Base-by-base conservation (phyloP, 2,888 invertebrate species). In the Oligia latruncula region DNA sequence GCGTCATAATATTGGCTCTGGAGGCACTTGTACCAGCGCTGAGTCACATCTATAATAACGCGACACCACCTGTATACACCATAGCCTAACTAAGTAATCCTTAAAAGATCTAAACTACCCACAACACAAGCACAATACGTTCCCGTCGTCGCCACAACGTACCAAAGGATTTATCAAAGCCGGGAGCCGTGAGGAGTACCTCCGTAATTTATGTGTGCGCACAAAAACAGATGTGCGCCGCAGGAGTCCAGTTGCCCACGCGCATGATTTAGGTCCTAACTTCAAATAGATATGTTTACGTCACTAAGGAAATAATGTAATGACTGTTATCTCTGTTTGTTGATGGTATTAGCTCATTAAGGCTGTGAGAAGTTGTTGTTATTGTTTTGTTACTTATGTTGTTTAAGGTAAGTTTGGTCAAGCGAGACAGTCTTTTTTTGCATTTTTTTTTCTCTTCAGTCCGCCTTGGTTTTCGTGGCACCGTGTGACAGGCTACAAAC, bases 201-300 rank as follows among this genome's bases (percentile, higher is more conserved):
- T 78, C 13, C 75, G 89, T 93, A 93, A 92, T 89, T 87, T 88
- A 90, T 90, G 85, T 76, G 82, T 80, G 89, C 83, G 86, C 86
- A 81, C 87, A 88, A 89, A 91, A 92, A 94, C 93, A 93, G 94
- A 93, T 94, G 93, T 89, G 92, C 95, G 87, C 94, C 82, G 91
- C 95, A 91, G 95, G 95, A 93, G 89, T 87, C 88, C 90, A 81
- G 83, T 87, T 90, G 92, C 94, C 94, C 94, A 94, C 94, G 94
- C 93, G 90, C 87, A 79, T 85, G 89, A 89, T 90, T 90, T 90
- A 90, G 87, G 84, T 78, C 46, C 82, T 73, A 66, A 72, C 82
- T 82, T 82, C 83, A 80, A 83, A 89, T 90, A 89, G 81, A 89
- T 90, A 90, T 88, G 88, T 90, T 85, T 83, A 80, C 76, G 89